These are phyloP conservation scores for Sceloporus undulatus DNA, from an alignment of 2,113 vertebrate species.

Conservation along the genomic window DNA sequence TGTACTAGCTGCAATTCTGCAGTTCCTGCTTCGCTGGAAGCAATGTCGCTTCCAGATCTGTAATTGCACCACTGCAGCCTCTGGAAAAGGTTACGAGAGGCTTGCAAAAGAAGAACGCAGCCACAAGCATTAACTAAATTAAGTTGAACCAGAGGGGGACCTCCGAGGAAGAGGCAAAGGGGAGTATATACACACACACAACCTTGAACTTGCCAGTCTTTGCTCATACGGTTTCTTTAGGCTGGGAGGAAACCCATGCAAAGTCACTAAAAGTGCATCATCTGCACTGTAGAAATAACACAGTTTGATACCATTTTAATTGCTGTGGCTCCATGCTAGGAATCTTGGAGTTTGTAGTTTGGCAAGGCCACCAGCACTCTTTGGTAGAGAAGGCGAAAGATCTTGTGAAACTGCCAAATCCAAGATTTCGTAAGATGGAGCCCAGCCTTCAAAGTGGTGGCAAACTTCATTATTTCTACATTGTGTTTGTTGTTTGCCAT, in stretches of 20 bases:
- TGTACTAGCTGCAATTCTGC: neutral
- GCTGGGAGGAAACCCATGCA: neutral
- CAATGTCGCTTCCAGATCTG: neutral
- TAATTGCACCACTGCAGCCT: neutral
- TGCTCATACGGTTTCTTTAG: neutral
- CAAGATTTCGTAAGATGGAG: too few relatives aligned
- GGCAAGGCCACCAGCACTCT: too few relatives aligned
- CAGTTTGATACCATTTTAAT: too few relatives aligned
- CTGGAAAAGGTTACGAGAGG: neutral
- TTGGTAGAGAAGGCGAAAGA: too few relatives aligned
- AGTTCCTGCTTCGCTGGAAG: neutral
- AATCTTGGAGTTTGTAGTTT: too few relatives aligned
- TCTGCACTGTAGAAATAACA: too few relatives aligned
- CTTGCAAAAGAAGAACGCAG: neutral
- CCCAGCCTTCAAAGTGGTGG: too few relatives aligned
- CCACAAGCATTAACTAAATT: neutral
- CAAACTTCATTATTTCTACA: too few relatives aligned
- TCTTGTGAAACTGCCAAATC: too few relatives aligned
- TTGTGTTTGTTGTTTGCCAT: too few relatives aligned
- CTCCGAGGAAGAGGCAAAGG: neutral
- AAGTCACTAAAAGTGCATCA: too few relatives aligned
- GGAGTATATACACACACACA: neutral
- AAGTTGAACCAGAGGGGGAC: neutral
- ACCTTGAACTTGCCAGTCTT: neutral
- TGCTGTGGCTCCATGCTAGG: too few relatives aligned